These are phyloP conservation scores for Phortica variegata DNA, from an alignment of 1,140 invertebrate species.

Conservation along the genomic window DNA sequence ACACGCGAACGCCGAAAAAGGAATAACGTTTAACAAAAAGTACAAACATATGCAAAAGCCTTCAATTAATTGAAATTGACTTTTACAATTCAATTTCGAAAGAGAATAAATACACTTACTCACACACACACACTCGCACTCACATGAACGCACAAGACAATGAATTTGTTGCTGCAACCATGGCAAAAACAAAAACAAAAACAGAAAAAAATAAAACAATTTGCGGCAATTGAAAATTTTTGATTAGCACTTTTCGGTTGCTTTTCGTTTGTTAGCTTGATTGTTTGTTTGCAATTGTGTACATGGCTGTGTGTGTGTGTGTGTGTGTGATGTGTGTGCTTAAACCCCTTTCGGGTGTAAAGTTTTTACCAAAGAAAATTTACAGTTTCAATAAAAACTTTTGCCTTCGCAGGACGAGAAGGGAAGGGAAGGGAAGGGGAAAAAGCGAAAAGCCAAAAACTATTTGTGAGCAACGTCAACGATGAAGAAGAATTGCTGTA, in stretches of 20 bases:
- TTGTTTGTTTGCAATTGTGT: no score
- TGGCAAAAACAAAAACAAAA: constrained; percentile 5
- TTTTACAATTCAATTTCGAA: no score
- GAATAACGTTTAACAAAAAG: not conserved
- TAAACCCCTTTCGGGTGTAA: constrained; percentile 7
- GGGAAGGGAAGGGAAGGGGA: no score
- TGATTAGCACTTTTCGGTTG: constrained; percentile 28
- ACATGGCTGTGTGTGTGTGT: no score
- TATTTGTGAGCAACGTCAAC: not conserved
- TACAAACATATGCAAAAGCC: not conserved
- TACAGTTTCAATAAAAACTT: constrained; percentile 9
- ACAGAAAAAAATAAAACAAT: constrained; percentile 15
- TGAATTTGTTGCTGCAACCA: constrained; percentile 24
- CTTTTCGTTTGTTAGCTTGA: constrained; percentile 2
- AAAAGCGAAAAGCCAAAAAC: not conserved
- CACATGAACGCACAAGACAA: constrained; percentile 22
- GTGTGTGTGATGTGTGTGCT: no score
- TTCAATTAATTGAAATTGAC: not conserved
- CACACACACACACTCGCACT: not conserved
- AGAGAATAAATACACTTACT: not conserved
- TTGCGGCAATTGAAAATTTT: constrained; percentile 35
- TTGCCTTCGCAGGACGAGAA: no score
- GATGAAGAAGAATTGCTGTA: constrained; percentile 22
- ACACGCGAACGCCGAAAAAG: not conserved
- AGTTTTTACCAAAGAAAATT: constrained; percentile 19